Conservation (phyloP, 2,888 invertebrate species). For the Phortica magna region DNA sequence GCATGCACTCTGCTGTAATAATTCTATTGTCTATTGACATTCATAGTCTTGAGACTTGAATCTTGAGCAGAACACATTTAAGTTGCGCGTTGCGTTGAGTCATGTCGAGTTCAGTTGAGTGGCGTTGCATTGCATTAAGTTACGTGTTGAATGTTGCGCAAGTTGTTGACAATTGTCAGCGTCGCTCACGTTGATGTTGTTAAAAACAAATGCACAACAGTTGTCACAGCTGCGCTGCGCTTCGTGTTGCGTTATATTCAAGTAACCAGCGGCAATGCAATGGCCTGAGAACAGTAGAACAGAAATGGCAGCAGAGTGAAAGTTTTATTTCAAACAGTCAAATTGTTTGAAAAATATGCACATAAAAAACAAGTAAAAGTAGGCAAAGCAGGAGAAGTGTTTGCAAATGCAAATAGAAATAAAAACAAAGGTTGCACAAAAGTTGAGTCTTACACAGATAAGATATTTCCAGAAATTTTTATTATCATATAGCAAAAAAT, state of each 20-base stretch:
- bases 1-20: slow-evolving; percentile 53
- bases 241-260: not conserved
- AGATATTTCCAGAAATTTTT: too few species aligned
- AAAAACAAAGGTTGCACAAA: too few species aligned
- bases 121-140: not conserved
- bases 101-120: slow-evolving; percentile 1
- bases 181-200: not conserved
- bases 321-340: too few species aligned
- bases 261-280: not conserved
- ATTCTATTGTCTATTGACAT: slow-evolving; percentile 69
- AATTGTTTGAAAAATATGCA: too few species aligned
- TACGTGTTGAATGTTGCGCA: too few species aligned
- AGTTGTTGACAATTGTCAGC: not conserved
- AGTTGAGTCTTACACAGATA: too few species aligned
- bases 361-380: too few species aligned
- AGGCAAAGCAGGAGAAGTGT: too few species aligned
- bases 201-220: not conserved
- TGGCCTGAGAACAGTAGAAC: not conserved
- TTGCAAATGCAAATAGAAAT: too few species aligned
- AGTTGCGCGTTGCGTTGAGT: slow-evolving; percentile 27
- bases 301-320: not conserved
- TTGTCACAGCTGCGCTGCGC: not conserved
- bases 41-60: slow-evolving; percentile 55
- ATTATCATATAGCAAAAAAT: too few species aligned
- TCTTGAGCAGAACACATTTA: slow-evolving; percentile 44